Conservation (phyloP, 2,797 vertebrate species). For the Sylvilagus floridanus region DNA sequence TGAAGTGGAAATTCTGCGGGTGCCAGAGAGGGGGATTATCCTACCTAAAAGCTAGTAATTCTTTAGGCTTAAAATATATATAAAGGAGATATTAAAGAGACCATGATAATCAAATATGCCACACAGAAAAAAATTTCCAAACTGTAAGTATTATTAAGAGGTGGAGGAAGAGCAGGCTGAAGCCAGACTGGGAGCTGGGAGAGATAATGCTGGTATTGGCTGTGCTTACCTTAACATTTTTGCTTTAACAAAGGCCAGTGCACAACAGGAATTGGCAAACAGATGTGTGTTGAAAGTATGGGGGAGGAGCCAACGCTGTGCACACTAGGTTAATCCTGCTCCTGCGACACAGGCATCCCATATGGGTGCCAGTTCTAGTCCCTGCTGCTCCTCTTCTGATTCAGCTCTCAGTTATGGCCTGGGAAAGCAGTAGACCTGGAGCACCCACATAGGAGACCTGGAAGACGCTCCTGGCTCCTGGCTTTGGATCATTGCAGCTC, state of each 20-base stretch:
- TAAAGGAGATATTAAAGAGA: neutral
- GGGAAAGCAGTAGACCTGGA: too few relatives aligned
- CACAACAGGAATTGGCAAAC: neutral
- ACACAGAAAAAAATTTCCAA: neutral
- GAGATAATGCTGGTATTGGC: too few relatives aligned
- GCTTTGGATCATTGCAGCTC: too few relatives aligned
- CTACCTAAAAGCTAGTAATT: neutral
- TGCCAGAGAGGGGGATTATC: fast-evolving
- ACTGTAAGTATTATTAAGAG: neutral
- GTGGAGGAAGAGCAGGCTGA: too few relatives aligned
- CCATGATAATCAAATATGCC: neutral
- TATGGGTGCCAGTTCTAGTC: too few relatives aligned
- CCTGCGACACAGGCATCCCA: too few relatives aligned
- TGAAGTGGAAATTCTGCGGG: neutral
- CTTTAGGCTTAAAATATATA: neutral
- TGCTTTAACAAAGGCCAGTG: neutral
- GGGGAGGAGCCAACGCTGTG: too few relatives aligned
- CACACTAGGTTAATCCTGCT: too few relatives aligned
- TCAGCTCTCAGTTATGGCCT: too few relatives aligned
- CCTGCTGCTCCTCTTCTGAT: too few relatives aligned
- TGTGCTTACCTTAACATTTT: neutral
- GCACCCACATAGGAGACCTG: too few relatives aligned
- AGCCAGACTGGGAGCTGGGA: neutral
- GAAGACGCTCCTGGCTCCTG: too few relatives aligned
- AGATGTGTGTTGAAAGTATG: fast-evolving